Percentiles rank a stretch among this genome's conserved stretches.
Evolutionary conservation across 1,140 invertebrate species (phyloP).

Genomic region (Drosophila sp.): DNA sequence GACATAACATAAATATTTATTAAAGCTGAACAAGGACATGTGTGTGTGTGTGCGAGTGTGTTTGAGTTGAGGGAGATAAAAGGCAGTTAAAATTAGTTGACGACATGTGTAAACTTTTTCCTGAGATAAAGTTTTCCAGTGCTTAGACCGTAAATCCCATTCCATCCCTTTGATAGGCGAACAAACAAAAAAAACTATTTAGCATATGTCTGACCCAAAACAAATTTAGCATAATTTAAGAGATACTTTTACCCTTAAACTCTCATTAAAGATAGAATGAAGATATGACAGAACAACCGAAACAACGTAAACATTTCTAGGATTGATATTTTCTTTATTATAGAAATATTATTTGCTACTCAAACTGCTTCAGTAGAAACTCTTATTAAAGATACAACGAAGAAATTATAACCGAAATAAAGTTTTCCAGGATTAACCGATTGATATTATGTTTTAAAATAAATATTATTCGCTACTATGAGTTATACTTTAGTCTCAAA

Average conservation of each 20-base stretch:
- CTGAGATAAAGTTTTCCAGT: slow-evolving; percentile 52
- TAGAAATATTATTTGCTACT: too few species aligned
- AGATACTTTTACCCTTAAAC: neutral
- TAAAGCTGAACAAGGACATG: slow-evolving; percentile 52
- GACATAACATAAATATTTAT: slow-evolving; percentile 63
- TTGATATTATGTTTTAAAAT: too few species aligned
- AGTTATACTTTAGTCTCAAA: too few species aligned
- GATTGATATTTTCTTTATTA: too few species aligned
- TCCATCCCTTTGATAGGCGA: neutral
- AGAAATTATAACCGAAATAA: too few species aligned
- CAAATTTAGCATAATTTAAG: slow-evolving; percentile 13
- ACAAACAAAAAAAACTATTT: slow-evolving; percentile 5
- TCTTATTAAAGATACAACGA: too few species aligned
- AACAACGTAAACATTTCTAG: too few species aligned
- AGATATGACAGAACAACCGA: too few species aligned
- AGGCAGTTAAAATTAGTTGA: slow-evolving; percentile 14
- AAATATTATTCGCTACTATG: too few species aligned
- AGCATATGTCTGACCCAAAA: slow-evolving; percentile 12
- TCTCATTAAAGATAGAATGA: too few species aligned
- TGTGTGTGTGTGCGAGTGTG: neutral
- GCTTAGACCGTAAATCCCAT: slow-evolving; percentile 24
- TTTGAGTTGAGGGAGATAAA: slow-evolving; percentile 10
- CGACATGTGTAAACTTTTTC: slow-evolving; percentile 18
- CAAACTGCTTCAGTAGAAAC: too few species aligned
- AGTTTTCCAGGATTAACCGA: too few species aligned